phyloP scores from a whole-genome alignment of 2,113 vertebrate genomes.

The Siniperca knerii region DNA sequence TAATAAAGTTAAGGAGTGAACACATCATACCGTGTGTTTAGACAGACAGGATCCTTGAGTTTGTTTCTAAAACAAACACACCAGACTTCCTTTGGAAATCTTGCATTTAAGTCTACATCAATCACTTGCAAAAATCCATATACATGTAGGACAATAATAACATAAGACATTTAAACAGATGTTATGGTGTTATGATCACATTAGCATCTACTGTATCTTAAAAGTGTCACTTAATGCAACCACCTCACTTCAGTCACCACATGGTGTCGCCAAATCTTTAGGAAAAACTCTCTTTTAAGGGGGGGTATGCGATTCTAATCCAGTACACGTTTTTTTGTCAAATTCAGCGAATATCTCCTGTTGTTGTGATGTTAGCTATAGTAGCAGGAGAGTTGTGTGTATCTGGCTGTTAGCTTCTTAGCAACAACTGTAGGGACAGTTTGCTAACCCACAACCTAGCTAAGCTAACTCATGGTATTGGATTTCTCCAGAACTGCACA shows the following conservation, averaged over 20 bases:
- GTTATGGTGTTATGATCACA: background rate
- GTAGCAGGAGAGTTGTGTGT: no score
- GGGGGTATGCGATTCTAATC: no score
- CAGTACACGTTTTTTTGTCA: no score
- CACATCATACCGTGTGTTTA: background rate
- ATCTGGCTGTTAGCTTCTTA: no score
- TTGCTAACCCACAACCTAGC: no score
- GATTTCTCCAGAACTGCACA: no score
- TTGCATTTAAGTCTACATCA: background rate
- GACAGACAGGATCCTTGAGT: background rate
- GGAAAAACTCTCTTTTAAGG: background rate
- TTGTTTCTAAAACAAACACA: background rate
- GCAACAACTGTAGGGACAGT: no score
- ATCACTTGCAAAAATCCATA: background rate
- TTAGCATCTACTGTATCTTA: background rate
- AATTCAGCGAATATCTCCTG: no score
- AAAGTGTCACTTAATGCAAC: background rate
- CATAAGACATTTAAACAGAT: background rate
- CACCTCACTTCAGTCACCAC: slow-evolving; percentile 1
- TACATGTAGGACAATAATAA: background rate
- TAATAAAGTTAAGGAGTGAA: background rate
- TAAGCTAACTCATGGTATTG: no score
- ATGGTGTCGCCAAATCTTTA: background rate
- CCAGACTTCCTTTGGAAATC: background rate
- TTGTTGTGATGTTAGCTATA: no score